Base-by-base conservation (phyloP, 2,113 vertebrate species). In the Poecile atricapillus region DNA sequence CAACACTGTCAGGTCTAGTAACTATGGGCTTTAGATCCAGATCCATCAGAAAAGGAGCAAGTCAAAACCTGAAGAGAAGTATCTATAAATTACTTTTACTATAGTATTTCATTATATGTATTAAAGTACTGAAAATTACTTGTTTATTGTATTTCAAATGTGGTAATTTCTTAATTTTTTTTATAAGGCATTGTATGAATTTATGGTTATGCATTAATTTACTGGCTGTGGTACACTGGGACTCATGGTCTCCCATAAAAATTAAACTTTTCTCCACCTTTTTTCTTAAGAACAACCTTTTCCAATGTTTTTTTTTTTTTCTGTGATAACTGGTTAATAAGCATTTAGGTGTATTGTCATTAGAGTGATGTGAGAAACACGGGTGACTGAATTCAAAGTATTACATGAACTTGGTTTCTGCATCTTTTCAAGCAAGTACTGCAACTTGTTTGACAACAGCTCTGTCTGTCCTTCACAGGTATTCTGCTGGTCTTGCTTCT, bases 91-190 rank as follows among this genome's bases (percentile, higher is more conserved):
- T 44, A 37, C 23, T 74, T 50, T 19, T 73, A 35, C 4, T 27
- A 13, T 19, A 19, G 11, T 43, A 28, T 82, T 82, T 52, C 11
- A 59, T 50, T 28, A 18, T 59, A n/a, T 16, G 4, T 50, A 44
- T 50, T 65, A 37, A 44, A 74, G 8, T 77, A 64, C 44, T 55
- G 37, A 49, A 79, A 77, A 33, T n/a, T n/a, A 17, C 5, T 81
- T 46, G 2, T 50, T 43, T 47, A 35, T 56, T 96, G 5, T 2
- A 15, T 81, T 92, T 74, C 11, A 82, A 60, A 28, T 30, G 15
- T 9, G 7, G 5, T 17, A 24, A 6, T 5, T 18, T 28, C n/a
- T 63, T 67, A 37, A 62, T 2, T 0, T 2, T 65, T 65, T 62
- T 44, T 30, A 4, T 19, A 28, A 67, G 4, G 10, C 39, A 37